Evolutionary conservation across 1,140 invertebrate genomes (phyloP), one percentile per base, ranked within the genome.

Genomic region (Mylabris phalerata): DNA sequence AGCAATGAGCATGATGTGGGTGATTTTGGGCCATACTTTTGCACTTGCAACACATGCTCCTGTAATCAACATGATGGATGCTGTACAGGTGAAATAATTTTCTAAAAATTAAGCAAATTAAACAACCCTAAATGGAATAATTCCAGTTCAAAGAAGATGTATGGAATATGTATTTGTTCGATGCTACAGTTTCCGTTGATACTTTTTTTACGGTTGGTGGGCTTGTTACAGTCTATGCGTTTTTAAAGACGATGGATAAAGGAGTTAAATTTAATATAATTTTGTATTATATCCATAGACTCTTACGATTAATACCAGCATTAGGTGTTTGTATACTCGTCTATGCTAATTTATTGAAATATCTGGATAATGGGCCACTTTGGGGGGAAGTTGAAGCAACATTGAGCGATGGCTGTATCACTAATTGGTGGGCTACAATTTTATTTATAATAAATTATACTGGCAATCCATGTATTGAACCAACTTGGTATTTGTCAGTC

Each of bases 1-100:
- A 46, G 75, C 79, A 27, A 67, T 86, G 11, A 80, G 80, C 45
- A 82, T 85, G 73, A 69, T 78, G 26, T 87, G 85, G 85, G 80
- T 87, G 10, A 75, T 87, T 7, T 61, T 84, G 3, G 82, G 82
- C 0, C 84, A 87, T 48, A 66, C 71, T 1, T 78, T 44, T 39
- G 39, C 9, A 1, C 24, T 32, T 9, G 6, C 11, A 46, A 46
- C 24, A 40, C 6, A 19, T 1, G 39, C 6, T 10, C 39, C 6
- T 7, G 6, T 40, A 10, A 40, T 7, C 6, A 40, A 7, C 6
- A 6, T 40, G 2, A 7, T 7, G 1, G 10, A 40, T 40, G 6
- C 6, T 10, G 10, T 7, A 10, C 39, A 40, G 39, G 6, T 7
- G 10, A 10, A 40, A 7, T 7, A 13, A 19, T 19, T 19, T 1